A percentile compares a stretch with the other conserved stretches of the same genome.
These are phyloP conservation scores for Orientallactaga bullata DNA, from an alignment of 2,113 vertebrate genomes.

Conservation along the genomic window DNA sequence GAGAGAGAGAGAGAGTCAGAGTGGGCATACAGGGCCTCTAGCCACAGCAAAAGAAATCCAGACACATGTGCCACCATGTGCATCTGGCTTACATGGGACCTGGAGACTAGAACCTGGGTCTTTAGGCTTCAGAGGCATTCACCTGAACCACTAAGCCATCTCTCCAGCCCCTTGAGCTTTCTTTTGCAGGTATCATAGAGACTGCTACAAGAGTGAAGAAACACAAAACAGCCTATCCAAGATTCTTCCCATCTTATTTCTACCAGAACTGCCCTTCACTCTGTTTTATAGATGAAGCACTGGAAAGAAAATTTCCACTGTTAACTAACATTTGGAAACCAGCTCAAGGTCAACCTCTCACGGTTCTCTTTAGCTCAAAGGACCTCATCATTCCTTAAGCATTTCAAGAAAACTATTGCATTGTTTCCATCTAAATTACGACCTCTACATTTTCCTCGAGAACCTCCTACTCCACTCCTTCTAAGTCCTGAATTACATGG, in stretches of 20 bases:
- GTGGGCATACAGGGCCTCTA: too few relatives aligned
- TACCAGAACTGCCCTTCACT: background rate
- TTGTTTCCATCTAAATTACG: slow-evolving; percentile 26
- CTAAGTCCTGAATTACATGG: background rate
- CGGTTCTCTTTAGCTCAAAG: background rate
- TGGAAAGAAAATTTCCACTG: background rate
- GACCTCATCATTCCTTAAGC: background rate
- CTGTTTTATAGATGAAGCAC: background rate
- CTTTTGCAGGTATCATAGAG: background rate
- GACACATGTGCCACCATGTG: too few relatives aligned
- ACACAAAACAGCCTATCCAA: background rate
- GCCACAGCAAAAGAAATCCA: too few relatives aligned
- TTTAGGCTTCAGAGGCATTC: too few relatives aligned
- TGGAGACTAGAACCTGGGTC: too few relatives aligned
- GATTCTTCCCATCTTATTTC: background rate
- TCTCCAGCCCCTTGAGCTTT: too few relatives aligned
- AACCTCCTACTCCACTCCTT: background rate
- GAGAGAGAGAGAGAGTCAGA: too few relatives aligned
- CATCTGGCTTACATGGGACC: too few relatives aligned
- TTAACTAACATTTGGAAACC: background rate
- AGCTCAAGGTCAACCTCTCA: background rate
- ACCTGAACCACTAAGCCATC: too few relatives aligned
- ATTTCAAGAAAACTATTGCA: slow-evolving; percentile 21
- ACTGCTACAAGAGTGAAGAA: background rate
- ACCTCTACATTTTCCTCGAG: slow-evolving; percentile 17